phyloP scores from a whole-genome alignment of 92 coral and sea anemone species.

The Pocillopora grandis region DNA sequence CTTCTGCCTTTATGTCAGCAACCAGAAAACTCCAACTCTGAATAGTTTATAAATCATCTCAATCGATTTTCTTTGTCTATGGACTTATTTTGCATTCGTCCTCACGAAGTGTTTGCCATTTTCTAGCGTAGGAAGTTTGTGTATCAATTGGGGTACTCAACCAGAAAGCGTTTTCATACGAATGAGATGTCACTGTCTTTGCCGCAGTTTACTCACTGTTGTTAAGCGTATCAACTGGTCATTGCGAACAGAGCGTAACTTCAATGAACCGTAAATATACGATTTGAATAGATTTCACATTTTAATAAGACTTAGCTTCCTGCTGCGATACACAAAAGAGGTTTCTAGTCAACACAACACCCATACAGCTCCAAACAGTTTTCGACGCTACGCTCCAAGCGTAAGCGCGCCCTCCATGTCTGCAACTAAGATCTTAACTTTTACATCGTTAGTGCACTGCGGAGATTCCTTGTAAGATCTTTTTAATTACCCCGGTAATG shows the following conservation, averaged over 20 bases:
- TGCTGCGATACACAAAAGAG: conserved; percentile 37
- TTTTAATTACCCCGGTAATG: not conserved
- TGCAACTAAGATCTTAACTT: not conserved
- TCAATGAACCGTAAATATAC: conserved; percentile 37
- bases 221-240: not conserved
- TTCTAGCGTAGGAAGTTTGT: not conserved
- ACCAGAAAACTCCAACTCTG: conserved; percentile 8
- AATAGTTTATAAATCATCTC: conserved; percentile 5
- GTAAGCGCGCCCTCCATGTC: not conserved
- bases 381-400: conserved; percentile 7
- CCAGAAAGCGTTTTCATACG: not conserved
- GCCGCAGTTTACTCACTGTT: not conserved
- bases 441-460: not conserved
- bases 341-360: not conserved
- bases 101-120: not conserved
- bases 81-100: not conserved
- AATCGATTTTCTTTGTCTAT: not conserved
- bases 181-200: not conserved
- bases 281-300: conserved; percentile 38
- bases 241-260: conserved; percentile 2
- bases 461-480: not conserved
- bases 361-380: not conserved
- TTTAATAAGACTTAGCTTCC: conserved; percentile 19
- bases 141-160: not conserved
- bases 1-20: not conserved